Evolutionary conservation across 2,113 vertebrate genomes (phyloP).

Genomic region (Tachysurus fulvidraco): DNA sequence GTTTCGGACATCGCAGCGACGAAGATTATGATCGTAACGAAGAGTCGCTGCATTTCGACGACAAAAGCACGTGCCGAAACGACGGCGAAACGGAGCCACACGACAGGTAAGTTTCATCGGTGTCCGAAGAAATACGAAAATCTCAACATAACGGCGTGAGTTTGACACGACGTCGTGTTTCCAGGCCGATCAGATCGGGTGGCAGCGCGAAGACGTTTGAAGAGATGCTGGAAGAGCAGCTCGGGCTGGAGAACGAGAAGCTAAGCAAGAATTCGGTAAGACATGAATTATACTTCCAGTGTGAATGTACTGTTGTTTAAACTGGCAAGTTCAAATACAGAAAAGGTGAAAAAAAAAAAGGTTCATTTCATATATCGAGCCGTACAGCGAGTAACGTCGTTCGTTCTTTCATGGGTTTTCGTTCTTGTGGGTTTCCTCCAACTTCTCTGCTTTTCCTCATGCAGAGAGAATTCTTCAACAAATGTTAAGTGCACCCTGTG

Average conservation of each 20-base stretch:
- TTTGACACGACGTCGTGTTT: slow-evolving; percentile 13
- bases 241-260: slow-evolving; percentile 84
- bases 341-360: too few relatives aligned
- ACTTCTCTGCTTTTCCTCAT: background rate
- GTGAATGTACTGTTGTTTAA: too few relatives aligned
- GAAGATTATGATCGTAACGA: slow-evolving; percentile 37
- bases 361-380: too few relatives aligned
- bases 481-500: too few relatives aligned
- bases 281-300: background rate
- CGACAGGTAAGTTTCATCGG: slow-evolving; percentile 62
- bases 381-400: too few relatives aligned
- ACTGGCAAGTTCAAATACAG: too few relatives aligned
- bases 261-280: slow-evolving; percentile 73
- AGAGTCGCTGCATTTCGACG: slow-evolving; percentile 30
- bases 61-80: slow-evolving; percentile 4
- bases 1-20: slow-evolving; percentile 21
- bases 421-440: background rate
- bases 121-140: background rate
- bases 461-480: background rate
- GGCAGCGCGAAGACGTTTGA: slow-evolving; percentile 85
- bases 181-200: slow-evolving; percentile 82
- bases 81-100: background rate
- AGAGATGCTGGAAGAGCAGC: slow-evolving; percentile 89
- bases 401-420: too few relatives aligned
- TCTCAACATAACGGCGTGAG: background rate